Conservation (phyloP, 2,113 vertebrate genomes). For the Lampris incognitus region DNA sequence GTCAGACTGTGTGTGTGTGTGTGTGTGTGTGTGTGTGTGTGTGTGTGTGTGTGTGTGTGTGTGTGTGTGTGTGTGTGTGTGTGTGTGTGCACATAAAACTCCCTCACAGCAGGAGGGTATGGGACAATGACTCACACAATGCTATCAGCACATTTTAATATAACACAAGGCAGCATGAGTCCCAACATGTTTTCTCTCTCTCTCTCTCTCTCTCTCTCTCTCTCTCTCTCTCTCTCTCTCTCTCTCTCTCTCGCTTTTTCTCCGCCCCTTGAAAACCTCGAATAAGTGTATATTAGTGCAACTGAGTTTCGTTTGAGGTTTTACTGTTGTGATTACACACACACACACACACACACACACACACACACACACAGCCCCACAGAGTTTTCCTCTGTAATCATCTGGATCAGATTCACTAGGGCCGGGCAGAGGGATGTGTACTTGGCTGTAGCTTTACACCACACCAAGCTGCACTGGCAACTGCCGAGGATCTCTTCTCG, state of each 20-base stretch:
- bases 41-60: background rate
- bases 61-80: background rate
- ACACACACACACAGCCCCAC: background rate
- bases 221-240: background rate
- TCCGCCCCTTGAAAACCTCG: background rate
- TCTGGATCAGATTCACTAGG: conserved; percentile 19
- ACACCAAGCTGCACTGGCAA: conserved; percentile 31
- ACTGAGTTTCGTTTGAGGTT: background rate
- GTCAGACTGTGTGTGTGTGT: background rate
- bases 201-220: background rate
- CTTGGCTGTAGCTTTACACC: conserved; percentile 19
- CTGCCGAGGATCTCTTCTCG: conserved; percentile 36
- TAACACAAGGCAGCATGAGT: background rate
- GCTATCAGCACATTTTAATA: conserved; percentile 38
- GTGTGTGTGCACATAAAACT: background rate
- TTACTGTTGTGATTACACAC: background rate
- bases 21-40: background rate
- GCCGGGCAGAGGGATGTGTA: conserved; percentile 17
- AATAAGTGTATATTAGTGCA: background rate
- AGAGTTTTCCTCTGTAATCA: conserved; percentile 24
- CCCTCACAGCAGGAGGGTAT: conserved; percentile 8
- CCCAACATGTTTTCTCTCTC: conserved; percentile 10
- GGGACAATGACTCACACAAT: conserved; percentile 32
- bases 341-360: too few species aligned
- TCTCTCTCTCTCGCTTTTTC: background rate